Conservation (phyloP, 23 tunicate species). For the Trididemnum clinides region DNA sequence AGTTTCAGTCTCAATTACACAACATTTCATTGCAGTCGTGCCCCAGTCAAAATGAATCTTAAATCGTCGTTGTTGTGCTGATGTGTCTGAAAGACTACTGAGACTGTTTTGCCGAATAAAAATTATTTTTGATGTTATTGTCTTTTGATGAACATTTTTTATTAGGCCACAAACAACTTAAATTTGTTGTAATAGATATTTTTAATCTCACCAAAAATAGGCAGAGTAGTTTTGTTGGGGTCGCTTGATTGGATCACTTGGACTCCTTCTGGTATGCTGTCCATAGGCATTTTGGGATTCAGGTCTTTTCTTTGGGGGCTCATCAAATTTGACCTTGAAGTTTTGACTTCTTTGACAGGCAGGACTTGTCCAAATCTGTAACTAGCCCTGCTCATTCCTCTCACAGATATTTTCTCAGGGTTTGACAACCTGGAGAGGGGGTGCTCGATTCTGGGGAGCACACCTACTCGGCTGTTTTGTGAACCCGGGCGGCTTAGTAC, state of each 20-base stretch:
- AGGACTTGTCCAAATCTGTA: constrained; percentile 25
- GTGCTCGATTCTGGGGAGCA: constrained; percentile 84
- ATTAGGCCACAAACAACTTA: too few relatives aligned
- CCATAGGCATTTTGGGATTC: constrained; percentile 69
- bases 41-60: too few relatives aligned
- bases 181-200: too few relatives aligned
- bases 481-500: constrained; percentile 49
- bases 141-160: too few relatives aligned
- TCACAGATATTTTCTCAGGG: constrained; percentile 77
- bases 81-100: too few relatives aligned
- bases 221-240: constrained; percentile 76
- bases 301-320: constrained; percentile 63
- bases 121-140: too few relatives aligned
- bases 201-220: constrained; percentile 73
- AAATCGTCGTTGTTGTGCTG: too few relatives aligned
- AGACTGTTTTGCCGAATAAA: too few relatives aligned
- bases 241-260: constrained; percentile 67
- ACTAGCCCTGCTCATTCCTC: constrained; percentile 81
- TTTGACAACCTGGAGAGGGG: constrained; percentile 83
- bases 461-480: constrained; percentile 41
- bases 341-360: background rate
- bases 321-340: constrained; percentile 18
- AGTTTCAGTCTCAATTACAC: too few relatives aligned
- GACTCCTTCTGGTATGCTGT: constrained; percentile 81
- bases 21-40: too few relatives aligned